phyloP scores from a whole-genome alignment of 1,140 invertebrate species.

The Drosophila bocki region DNA sequence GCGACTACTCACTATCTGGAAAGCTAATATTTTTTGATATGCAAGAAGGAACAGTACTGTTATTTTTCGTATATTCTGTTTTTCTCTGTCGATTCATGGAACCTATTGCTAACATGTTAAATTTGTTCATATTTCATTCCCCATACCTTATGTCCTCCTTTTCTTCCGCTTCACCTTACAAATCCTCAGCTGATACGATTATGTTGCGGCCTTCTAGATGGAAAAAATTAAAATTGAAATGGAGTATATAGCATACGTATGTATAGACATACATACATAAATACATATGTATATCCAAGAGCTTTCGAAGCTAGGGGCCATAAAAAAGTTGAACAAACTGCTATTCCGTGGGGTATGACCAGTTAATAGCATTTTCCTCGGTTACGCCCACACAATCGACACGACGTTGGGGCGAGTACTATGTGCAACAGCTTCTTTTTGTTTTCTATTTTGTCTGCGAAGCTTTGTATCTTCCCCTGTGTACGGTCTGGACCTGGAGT shows the following conservation, averaged over 20 bases:
- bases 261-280: not conserved
- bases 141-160: not conserved
- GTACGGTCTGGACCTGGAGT: conserved; percentile 9
- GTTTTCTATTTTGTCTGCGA: conserved; percentile 16
- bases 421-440: conserved; percentile 47
- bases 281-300: conserved; percentile 16
- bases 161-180: conserved; percentile 36
- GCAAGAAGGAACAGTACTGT: no score
- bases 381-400: conserved; percentile 51
- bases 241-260: conserved; percentile 19
- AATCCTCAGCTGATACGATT: conserved; percentile 42
- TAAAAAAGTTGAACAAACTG: conserved; percentile 40
- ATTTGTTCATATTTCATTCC: no score
- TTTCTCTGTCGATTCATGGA: no score
- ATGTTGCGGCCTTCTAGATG: conserved; percentile 34
- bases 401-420: conserved; percentile 22
- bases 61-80: no score
- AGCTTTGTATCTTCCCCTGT: conserved; percentile 12
- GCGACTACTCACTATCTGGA: no score
- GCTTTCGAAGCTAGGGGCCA: conserved; percentile 20
- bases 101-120: no score
- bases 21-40: no score
- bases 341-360: conserved; percentile 48
- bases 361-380: conserved; percentile 47
- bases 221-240: conserved; percentile 22